Evolutionary conservation across 2,113 vertebrate genomes (phyloP).

Genomic region (Phyllostomus hastatus): DNA sequence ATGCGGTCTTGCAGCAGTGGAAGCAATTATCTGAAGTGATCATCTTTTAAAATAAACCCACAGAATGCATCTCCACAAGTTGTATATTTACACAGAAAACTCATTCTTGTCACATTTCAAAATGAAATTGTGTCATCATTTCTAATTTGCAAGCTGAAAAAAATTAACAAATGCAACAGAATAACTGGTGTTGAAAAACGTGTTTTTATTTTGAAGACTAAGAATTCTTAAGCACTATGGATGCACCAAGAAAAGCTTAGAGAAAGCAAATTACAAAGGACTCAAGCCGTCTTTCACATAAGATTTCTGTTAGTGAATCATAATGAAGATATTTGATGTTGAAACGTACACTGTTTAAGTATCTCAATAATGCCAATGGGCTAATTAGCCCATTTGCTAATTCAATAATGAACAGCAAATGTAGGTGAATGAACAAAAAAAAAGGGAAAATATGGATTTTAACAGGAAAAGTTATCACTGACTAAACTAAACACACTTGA

Average conservation of each 20-base stretch:
- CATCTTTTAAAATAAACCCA: neutral
- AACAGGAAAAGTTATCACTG: neutral
- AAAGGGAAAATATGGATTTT: neutral
- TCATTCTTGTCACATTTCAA: neutral
- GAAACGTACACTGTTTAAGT: neutral
- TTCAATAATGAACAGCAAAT: neutral
- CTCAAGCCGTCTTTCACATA: neutral
- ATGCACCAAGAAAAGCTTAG: conserved; percentile 3
- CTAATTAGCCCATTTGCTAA: neutral
- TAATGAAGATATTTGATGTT: neutral
- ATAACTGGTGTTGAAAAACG: neutral
- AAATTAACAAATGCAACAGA: neutral
- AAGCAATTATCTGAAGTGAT: neutral
- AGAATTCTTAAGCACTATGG: neutral
- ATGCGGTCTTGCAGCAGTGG: neutral
- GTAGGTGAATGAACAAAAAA: neutral
- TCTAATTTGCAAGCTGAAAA: neutral
- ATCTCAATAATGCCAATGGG: neutral
- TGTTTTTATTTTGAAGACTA: conserved; percentile 50
- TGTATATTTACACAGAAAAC: neutral
- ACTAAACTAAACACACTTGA: conserved; percentile 28
- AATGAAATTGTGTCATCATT: conserved; percentile 7
- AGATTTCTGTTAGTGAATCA: neutral
- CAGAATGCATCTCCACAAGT: neutral
- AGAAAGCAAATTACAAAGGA: conserved; percentile 1